These are phyloP conservation scores for Boleophthalmus pectinirostris DNA, from an alignment of 2,113 vertebrate species.

Conservation along the genomic window DNA sequence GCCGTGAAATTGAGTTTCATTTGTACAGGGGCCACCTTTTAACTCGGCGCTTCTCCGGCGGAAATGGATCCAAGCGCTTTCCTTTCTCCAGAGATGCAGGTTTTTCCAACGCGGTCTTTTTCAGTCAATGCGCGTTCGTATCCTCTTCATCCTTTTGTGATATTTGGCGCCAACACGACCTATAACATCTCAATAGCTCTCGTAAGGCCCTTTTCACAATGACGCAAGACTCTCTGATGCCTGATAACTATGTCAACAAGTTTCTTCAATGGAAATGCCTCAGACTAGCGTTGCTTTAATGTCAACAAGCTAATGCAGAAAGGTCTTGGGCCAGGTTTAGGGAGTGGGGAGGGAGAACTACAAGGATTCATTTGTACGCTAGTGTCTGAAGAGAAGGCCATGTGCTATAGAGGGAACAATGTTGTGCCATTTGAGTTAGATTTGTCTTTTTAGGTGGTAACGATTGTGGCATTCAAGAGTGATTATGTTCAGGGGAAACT, in stretches of 20 bases:
- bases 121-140: slow-evolving; percentile 56
- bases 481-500: slow-evolving; percentile 3
- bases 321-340: slow-evolving; percentile 35
- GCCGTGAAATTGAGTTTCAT: slow-evolving; percentile 99
- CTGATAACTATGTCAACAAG: slow-evolving; percentile 71
- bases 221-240: slow-evolving; percentile 60
- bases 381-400: slow-evolving; percentile 6
- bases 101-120: slow-evolving; percentile 44
- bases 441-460: slow-evolving; percentile 12
- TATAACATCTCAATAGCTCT: slow-evolving; percentile 69
- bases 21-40: slow-evolving; percentile 95
- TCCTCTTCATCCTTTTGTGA: slow-evolving; percentile 65
- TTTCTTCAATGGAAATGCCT: slow-evolving; percentile 65
- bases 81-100: slow-evolving; percentile 41
- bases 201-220: slow-evolving; percentile 59
- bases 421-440: not conserved
- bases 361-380: slow-evolving; percentile 13
- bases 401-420: not conserved
- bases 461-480: not conserved
- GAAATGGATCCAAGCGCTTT: slow-evolving; percentile 78
- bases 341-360: slow-evolving; percentile 6
- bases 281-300: slow-evolving; percentile 40
- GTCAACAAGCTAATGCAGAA: slow-evolving; percentile 49
- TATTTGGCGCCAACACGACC: slow-evolving; percentile 63
- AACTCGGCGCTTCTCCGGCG: slow-evolving; percentile 81